Evolutionary conservation across 1,140 invertebrate species (phyloP), one percentile per base, ranked within the genome.

Genomic region (Rhopalosiphum maidis): DNA sequence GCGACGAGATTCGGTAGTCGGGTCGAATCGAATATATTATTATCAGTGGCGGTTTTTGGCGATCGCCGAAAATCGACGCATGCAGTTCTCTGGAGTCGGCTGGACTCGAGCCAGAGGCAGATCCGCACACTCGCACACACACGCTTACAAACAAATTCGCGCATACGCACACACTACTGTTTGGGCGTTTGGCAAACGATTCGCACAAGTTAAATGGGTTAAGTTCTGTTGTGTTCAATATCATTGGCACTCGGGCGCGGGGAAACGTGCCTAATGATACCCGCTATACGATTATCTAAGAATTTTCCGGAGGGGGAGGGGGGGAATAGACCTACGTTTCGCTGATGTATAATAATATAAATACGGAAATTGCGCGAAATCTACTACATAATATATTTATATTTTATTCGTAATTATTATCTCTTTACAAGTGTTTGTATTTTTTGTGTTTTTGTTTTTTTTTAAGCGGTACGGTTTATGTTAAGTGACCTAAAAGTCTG

Each of bases 21-120:
- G 91, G 46, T 83, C 35, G 68, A 92, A 85, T 92, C 91, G 91
- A 93, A 93, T 93, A 93, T 86, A 86, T 55, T 93, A 93, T 92
- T 85, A 93, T 92, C 90, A 35, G 90, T 83, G n/a, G 41, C 22
- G 91, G 46, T 41, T 93, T 93, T 93, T 86, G 91, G 91, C 91
- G 91, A 93, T 55, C 5, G 82, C 23, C 82, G 91, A 85, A 93
- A 86, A 86, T 93, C 91, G 91, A 83, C 68, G 91, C 91, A 37
- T 83, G 91, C 91, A 92, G 43, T 85, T 55, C 82, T 93, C 91
- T 55, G 43, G 91, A 92, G 41, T 55, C 82, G 22, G n/a, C 77
- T 93, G 91, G 91, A 93, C 43, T 30, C n/a, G 82, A 85, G 91
- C 91, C 91, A 93, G 91, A 55, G 9, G 25, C n/a, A 85, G 91